These are phyloP conservation scores for Halocynthia roretzi DNA, from an alignment of 23 tunicate genomes.

Conservation along the genomic window DNA sequence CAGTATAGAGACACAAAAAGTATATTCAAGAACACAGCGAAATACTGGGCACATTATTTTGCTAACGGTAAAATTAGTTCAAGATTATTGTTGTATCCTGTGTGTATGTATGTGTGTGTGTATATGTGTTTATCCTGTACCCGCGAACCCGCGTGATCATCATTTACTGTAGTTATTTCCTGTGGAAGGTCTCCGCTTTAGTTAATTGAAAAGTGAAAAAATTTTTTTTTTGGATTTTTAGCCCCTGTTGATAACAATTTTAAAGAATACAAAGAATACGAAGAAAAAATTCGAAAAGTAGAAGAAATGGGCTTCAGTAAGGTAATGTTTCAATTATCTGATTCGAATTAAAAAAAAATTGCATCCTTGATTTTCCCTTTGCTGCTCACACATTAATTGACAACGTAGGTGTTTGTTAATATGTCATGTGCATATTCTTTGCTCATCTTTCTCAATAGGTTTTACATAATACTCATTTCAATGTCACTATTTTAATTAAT, in stretches of 20 bases:
- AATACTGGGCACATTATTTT: conserved; percentile 83
- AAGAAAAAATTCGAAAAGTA: conserved; percentile 41
- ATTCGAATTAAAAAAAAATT: too few species aligned
- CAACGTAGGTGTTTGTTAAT: too few species aligned
- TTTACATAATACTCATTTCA: too few species aligned
- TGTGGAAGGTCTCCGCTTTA: not conserved
- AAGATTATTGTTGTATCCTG: too few species aligned
- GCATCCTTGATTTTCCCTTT: not conserved
- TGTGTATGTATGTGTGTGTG: too few species aligned
- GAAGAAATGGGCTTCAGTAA: conserved; percentile 88
- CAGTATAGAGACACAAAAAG: conserved; percentile 73
- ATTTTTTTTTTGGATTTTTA: not conserved
- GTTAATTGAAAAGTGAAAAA: not conserved
- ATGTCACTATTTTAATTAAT: too few species aligned
- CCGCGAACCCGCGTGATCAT: too few species aligned
- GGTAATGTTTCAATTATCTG: conserved; percentile 32
- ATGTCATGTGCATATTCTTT: too few species aligned
- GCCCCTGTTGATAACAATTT: conserved; percentile 58
- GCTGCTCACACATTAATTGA: not conserved
- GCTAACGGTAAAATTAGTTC: conserved; percentile 57
- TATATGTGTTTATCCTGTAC: too few species aligned
- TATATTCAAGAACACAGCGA: conserved; percentile 64
- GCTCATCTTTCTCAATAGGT: too few species aligned
- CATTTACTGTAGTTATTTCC: not conserved
- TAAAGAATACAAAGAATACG: conserved; percentile 37